Evolutionary conservation across 1,140 invertebrate species (phyloP).

Genomic region (Leptinotarsa texana): DNA sequence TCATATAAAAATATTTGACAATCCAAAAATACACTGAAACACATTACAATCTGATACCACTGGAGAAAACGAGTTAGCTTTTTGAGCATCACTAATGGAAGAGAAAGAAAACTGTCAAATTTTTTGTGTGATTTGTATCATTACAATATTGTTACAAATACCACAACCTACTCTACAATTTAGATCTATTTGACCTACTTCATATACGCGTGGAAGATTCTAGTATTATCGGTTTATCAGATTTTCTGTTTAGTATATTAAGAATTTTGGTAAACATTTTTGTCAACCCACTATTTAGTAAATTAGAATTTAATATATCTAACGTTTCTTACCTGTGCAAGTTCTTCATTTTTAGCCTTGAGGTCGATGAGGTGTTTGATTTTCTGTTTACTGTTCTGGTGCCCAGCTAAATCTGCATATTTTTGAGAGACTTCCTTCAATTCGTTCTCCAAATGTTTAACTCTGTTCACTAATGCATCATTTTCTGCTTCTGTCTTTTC

Average conservation of each 20-base stretch:
- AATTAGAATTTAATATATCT: neutral
- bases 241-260: too few relatives aligned
- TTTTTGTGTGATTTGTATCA: too few relatives aligned
- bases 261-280: neutral
- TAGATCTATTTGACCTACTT: too few relatives aligned
- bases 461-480: slow-evolving; percentile 33
- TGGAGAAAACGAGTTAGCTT: too few relatives aligned
- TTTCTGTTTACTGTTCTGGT: slow-evolving; percentile 72
- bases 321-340: slow-evolving; percentile 35
- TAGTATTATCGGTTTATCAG: too few relatives aligned
- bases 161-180: too few relatives aligned
- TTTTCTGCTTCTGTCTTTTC: slow-evolving; percentile 43
- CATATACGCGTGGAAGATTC: too few relatives aligned
- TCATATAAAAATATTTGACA: neutral
- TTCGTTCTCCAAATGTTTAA: slow-evolving; percentile 42
- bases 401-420: slow-evolving; percentile 66
- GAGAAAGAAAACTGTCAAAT: too few relatives aligned
- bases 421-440: slow-evolving; percentile 60
- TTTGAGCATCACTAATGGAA: too few relatives aligned
- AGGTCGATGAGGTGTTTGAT: slow-evolving; percentile 67
- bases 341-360: slow-evolving; percentile 61
- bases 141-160: too few relatives aligned
- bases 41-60: too few relatives aligned
- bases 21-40: too few relatives aligned
- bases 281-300: neutral